Percentiles rank a stretch among this genome's conserved stretches.
These are phyloP conservation scores for Micropoecilia bifurca DNA, from an alignment of 2,797 vertebrate species.

Conservation along the genomic window DNA sequence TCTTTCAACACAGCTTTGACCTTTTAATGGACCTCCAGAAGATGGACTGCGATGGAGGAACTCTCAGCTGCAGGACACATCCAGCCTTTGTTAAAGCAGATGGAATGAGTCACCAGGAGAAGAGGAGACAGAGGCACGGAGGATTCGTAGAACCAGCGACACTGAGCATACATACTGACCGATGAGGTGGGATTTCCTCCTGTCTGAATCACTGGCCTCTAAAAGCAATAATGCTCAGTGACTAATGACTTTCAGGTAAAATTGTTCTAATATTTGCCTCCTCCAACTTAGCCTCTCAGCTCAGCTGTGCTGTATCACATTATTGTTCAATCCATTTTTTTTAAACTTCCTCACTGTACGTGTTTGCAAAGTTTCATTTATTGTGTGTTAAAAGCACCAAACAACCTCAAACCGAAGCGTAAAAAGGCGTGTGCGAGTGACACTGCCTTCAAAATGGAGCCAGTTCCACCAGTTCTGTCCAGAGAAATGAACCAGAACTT, in stretches of 20 bases:
- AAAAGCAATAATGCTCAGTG: slow-evolving; percentile 1
- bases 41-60: background rate
- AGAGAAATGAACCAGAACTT: no score
- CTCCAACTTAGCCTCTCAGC: background rate
- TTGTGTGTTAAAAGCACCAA: background rate
- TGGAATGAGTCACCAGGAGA: slow-evolving; percentile 21
- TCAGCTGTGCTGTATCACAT: background rate
- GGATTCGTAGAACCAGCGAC: background rate
- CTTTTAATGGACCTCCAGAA: slow-evolving; percentile 1
- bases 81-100: slow-evolving; percentile 21
- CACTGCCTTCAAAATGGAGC: background rate
- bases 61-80: slow-evolving; percentile 13
- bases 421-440: no score
- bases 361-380: background rate
- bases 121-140: background rate
- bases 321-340: background rate
- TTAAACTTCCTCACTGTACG: background rate
- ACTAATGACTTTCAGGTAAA: slow-evolving; percentile 7
- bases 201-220: slow-evolving; percentile 28
- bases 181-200: slow-evolving; percentile 29
- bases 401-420: background rate
- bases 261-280: background rate
- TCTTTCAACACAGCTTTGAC: background rate
- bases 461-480: no score
- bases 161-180: background rate